Base-by-base conservation (phyloP, 2,888 invertebrate genomes). In the Caenorhabditis uteleia region DNA sequence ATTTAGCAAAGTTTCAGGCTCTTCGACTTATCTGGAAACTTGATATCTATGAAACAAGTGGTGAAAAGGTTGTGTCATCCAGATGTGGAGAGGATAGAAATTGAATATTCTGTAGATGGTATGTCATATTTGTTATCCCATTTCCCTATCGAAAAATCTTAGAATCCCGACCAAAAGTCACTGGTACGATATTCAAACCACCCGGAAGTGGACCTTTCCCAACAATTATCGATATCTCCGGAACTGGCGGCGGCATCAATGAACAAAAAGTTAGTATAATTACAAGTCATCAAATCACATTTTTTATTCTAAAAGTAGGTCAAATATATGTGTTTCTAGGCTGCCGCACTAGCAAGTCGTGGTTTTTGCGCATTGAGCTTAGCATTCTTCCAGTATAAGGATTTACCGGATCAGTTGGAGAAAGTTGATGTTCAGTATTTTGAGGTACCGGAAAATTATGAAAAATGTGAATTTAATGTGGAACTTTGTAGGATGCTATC, bases 151-250 rank as follows among this genome's bases (percentile, higher is more conserved):
- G 5, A 14, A 23, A 38, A 29, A 4, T 4, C 7, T 5, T 18
- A 10, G 6, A 27, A 3, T 12, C 42, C n/a, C n/a, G 27, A 27
- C 27, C 39, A 7, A 62, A 56, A 47, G 43, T 64, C 0, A 54
- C 42, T 20, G 64, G 64, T 27, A 64, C 58, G 16, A 38, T 64
- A 14, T 64, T 64, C 50, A 64, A 64, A 42, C 64, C 64, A 23
- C 58, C 59, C n/a, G 65, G 65, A 14, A 16, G 29, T 27, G 59
- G 65, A 21, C 65, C 55, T 2, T 65, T 59, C 20, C 65, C 59
- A 3, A 46, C 65, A 3, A 56, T 65, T 6, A 65, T 65, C 25
- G 65, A 65, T 34, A 59, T 65, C 39, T 65, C 65, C n/a, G 65
- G 65, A 34, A 53, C 65, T 8, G 65, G 65, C n/a, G 65, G 65